Base-by-base conservation (phyloP, 2,888 invertebrate genomes). In the Drosophila conformis region DNA sequence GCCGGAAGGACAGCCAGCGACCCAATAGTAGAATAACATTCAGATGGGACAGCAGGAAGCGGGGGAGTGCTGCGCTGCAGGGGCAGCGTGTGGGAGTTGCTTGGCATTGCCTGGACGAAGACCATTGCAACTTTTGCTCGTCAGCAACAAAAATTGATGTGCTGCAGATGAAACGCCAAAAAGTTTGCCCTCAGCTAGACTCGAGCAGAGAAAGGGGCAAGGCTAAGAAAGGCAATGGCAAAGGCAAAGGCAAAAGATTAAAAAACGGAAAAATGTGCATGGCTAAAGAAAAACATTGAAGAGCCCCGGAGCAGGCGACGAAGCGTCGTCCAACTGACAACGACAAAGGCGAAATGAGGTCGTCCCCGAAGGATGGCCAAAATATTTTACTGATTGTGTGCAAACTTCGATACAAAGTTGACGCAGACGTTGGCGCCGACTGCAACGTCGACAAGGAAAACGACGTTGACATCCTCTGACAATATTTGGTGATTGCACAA, bases 111-210 rank as follows among this genome's bases (percentile, higher is more conserved):
- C 59, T 77, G 73, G 72, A 73, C 73, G 52, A 70, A 66, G 69
- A 73, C 65, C 78, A 84, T 79, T 82, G 89, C 87, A 87, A 89
- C 87, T 88, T 89, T 89, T 88, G 90, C 89, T 88, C 87, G 89
- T 90, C 87, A 88, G 87, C 87, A 90, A 88, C 90, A 90, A 90
- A 88, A 90, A 90, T 90, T 88, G 88, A 88, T 88, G 90, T 87
- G 88, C 90, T 88, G 90, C 89, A 88, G 88, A 88, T 88, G 90
- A 90, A 88, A 88, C 90, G 90, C 90, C 88, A 90, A 88, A 90
- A 88, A 90, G 89, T 88, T 88, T 76, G 90, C 86, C 88, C 81
- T 89, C 78, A 76, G 78, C 80, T 58, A 77, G 68, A 67, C 76
- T 35, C 59, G 67, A 10, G 51, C 15, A 38, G 1, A 33, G 60